Percentiles rank a stretch among this genome's conserved stretches.
Conservation (phyloP, 2,888 invertebrate genomes). For the Drosophila picticornis region DNA sequence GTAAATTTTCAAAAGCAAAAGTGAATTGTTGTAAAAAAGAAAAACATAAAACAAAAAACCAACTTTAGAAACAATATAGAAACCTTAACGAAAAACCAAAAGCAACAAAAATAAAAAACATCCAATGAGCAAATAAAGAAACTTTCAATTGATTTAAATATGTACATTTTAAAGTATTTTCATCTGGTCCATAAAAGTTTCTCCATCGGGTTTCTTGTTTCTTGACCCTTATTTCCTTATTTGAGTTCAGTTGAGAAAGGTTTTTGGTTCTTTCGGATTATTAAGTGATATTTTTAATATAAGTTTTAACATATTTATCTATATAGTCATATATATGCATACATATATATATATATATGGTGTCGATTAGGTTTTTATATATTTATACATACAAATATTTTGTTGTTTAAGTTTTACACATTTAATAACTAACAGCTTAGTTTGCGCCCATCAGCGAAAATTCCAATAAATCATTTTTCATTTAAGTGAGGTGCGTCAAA, state of each 20-base stretch:
- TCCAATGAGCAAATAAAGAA: conserved; percentile 9
- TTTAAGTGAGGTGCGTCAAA: conserved; percentile 11
- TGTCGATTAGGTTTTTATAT: conserved; percentile 1
- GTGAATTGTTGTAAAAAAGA: conserved; percentile 5
- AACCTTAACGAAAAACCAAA: conserved; percentile 11
- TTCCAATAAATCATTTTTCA: neutral
- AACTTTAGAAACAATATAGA: conserved; percentile 9
- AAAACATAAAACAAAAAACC: neutral
- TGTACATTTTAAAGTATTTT: neutral
- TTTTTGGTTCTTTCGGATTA: neutral
- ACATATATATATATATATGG: no score
- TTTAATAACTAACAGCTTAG: conserved; percentile 30
- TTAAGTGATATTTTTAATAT: conserved; percentile 3
- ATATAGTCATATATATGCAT: no score
- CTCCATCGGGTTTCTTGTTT: neutral
- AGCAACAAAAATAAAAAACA: neutral
- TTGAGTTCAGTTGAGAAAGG: neutral
- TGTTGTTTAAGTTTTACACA: conserved; percentile 22
- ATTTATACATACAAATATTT: conserved; percentile 7
- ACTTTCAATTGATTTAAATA: conserved; percentile 3
- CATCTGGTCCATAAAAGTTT: neutral
- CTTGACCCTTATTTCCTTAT: neutral
- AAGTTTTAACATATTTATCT: neutral
- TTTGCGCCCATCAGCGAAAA: neutral
- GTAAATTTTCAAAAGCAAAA: conserved; percentile 17